phyloP scores from a whole-genome alignment of 2,113 vertebrate genomes.

The Odocoileus virginianus region DNA sequence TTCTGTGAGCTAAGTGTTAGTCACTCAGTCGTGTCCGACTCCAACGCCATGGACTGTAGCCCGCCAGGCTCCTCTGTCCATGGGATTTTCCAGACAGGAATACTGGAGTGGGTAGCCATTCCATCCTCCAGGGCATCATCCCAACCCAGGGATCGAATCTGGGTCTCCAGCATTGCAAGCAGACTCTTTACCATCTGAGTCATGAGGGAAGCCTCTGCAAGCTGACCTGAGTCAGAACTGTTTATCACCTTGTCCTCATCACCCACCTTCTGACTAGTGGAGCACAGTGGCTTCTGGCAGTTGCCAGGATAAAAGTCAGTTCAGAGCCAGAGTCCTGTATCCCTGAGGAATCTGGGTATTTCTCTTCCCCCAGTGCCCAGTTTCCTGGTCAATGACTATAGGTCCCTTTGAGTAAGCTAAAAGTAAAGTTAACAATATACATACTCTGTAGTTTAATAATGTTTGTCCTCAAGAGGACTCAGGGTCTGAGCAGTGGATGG shows the following conservation, averaged over 20 bases:
- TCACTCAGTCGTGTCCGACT: not conserved
- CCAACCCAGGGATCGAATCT: not conserved
- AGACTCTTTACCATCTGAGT: not conserved
- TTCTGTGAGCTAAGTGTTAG: not conserved
- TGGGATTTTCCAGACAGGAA: not conserved
- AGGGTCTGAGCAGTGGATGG: not conserved
- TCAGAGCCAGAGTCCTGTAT: not conserved
- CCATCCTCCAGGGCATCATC: not conserved
- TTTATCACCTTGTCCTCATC: not conserved
- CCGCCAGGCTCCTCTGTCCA: not conserved
- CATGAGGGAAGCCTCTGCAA: not conserved
- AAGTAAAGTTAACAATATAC: not conserved
- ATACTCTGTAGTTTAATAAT: not conserved
- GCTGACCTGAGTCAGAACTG: not conserved
- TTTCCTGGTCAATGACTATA: not conserved
- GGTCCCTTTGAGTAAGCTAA: not conserved
- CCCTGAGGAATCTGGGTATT: not conserved
- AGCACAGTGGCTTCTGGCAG: not conserved
- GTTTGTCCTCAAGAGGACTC: not conserved
- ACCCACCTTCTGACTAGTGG: not conserved
- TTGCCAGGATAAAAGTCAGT: not conserved
- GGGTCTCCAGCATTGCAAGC: not conserved
- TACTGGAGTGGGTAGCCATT: not conserved
- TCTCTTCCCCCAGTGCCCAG: not conserved
- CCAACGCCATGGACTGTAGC: not conserved